Evolutionary conservation across 2,113 vertebrate genomes (phyloP).

Genomic region (Grantiella picta): DNA sequence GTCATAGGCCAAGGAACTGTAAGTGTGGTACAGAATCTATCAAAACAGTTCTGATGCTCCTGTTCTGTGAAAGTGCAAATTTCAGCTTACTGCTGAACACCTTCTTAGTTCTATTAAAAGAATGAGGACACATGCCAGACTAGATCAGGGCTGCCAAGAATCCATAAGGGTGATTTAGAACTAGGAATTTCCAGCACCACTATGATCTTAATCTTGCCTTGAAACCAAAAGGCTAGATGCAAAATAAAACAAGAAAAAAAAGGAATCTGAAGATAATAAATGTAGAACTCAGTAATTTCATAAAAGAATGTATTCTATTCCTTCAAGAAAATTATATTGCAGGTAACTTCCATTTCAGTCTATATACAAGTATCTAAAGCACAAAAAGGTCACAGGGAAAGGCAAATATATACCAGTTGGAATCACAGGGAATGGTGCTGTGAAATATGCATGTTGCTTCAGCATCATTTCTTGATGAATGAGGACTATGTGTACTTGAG

Average conservation of each 20-base stretch:
- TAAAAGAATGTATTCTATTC: background rate
- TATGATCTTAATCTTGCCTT: background rate
- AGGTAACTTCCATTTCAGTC: background rate
- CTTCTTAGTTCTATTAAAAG: slow-evolving; percentile 12
- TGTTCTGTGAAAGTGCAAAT: background rate
- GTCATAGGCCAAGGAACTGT: background rate
- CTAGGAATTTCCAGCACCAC: background rate
- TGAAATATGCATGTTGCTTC: background rate
- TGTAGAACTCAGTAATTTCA: background rate
- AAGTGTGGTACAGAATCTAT: background rate
- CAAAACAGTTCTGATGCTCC: background rate
- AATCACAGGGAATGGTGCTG: background rate
- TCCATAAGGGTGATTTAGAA: background rate
- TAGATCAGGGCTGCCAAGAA: background rate
- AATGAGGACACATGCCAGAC: background rate
- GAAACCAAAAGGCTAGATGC: background rate
- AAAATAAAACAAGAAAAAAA: background rate
- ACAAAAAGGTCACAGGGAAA: background rate
- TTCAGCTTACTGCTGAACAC: background rate
- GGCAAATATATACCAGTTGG: background rate
- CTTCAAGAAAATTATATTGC: background rate
- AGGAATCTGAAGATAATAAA: background rate
- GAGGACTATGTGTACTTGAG: background rate
- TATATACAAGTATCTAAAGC: background rate
- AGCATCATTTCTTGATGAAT: slow-evolving; percentile 41